Percentiles rank a stretch among this genome's conserved stretches.
These are phyloP conservation scores for Atlantisia rogersi DNA, from an alignment of 2,113 vertebrate species.

Conservation along the genomic window DNA sequence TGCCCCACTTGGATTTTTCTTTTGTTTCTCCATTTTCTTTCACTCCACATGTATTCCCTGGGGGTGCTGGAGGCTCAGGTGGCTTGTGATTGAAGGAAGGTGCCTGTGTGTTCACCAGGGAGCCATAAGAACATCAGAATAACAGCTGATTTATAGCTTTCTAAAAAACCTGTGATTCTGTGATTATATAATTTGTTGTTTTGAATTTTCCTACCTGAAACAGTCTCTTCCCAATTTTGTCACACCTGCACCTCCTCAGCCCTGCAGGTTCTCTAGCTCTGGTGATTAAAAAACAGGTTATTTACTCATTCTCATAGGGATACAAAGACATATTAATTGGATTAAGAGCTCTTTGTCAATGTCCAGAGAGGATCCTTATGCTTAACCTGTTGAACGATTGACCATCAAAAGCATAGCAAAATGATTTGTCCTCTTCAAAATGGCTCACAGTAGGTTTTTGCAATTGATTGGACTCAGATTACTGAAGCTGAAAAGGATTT, in stretches of 20 bases:
- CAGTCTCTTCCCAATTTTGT: not conserved
- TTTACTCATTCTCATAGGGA: not conserved
- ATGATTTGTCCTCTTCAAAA: not conserved
- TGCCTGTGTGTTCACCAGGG: not conserved
- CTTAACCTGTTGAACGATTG: constrained; percentile 2
- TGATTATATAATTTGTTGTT: not conserved
- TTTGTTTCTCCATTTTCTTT: not conserved
- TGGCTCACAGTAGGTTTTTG: not conserved
- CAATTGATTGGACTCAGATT: not conserved
- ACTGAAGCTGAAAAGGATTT: not conserved
- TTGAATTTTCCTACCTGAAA: not conserved
- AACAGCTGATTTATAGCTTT: too few species aligned
- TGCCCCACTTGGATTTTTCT: not conserved
- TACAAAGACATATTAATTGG: not conserved
- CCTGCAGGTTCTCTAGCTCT: not conserved
- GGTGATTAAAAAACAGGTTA: not conserved
- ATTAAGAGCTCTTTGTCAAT: not conserved
- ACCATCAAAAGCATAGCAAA: not conserved
- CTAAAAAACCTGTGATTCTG: not conserved
- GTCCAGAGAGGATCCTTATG: not conserved
- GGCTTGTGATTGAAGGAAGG: not conserved
- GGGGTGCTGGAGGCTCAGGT: not conserved
- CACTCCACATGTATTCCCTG: not conserved
- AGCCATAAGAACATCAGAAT: not conserved
- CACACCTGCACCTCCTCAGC: not conserved